A percentile compares a stretch with the other conserved stretches of the same genome.
phyloP scores from a whole-genome alignment of 1,140 invertebrate genomes.

The Cheumatopsyche charites region DNA sequence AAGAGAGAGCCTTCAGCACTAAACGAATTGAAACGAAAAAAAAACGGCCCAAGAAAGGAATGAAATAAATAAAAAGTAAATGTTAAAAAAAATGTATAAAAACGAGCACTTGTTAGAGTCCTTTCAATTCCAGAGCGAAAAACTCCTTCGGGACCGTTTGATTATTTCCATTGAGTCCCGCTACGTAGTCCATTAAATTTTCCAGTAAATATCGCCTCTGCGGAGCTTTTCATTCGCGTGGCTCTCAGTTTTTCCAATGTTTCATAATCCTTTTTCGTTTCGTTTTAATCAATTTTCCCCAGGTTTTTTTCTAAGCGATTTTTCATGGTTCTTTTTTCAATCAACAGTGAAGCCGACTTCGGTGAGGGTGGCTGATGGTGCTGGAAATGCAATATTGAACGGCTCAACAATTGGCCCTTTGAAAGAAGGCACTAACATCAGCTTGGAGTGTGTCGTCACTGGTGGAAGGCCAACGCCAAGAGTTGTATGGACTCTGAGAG shows the following conservation, averaged over 20 bases:
- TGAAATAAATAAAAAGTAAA: not conserved
- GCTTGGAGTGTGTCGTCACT: slow-evolving; percentile 72
- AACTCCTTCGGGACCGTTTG: slow-evolving; percentile 4
- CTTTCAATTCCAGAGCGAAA: slow-evolving; percentile 6
- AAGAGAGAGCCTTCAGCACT: no score
- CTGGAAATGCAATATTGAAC: slow-evolving; percentile 62
- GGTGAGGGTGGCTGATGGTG: slow-evolving; percentile 66
- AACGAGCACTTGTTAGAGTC: slow-evolving; percentile 11
- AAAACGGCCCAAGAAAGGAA: no score
- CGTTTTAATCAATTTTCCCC: not conserved
- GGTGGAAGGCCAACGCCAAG: slow-evolving; percentile 78
- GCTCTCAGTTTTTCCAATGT: slow-evolving; percentile 2
- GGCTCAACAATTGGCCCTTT: slow-evolving; percentile 70
- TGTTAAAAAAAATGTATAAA: slow-evolving; percentile 16
- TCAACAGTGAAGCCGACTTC: slow-evolving; percentile 73
- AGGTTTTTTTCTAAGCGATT: not conserved
- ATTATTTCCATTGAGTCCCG: slow-evolving; percentile 13
- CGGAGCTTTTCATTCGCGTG: not conserved
- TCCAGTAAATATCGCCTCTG: not conserved
- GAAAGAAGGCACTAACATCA: slow-evolving; percentile 70
- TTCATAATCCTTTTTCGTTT: not conserved
- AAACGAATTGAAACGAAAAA: no score
- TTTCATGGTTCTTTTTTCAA: slow-evolving; percentile 14
- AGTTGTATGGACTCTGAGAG: slow-evolving; percentile 78
- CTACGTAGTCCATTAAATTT: slow-evolving; percentile 1